Evolutionary conservation across 2,888 invertebrate species (phyloP), one percentile per base, ranked within the genome.

Genomic region (Trissoscelio sp.): DNA sequence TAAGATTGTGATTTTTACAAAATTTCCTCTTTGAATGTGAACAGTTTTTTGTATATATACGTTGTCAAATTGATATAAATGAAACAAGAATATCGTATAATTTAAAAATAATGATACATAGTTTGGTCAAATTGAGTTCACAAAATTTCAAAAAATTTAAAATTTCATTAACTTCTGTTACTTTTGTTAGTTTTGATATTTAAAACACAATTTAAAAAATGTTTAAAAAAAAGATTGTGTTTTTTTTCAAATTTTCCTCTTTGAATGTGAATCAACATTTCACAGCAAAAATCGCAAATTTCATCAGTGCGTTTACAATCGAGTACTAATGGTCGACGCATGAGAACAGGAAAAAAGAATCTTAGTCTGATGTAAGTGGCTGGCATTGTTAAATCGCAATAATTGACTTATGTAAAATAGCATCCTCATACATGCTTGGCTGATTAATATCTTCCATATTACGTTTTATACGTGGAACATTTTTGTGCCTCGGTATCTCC

Each of bases 331-430:
- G 14, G 9, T 11, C 34, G 34, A 3, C 2, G 39, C 6, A 34
- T 5, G 14, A 28, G 28, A 62, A 39, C 57, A 64, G 67, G 66
- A 57, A 77, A 77, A 77, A 69, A 62, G 18, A 60, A 22, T 31
- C 16, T 18, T 42, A 62, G 53, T 62, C 44, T 66, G 64, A 79
- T 78, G 78, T 70, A 78, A 78, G 37, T 78, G 48, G 12, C 18
- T 39, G 62, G 73, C 42, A 73, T 72, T 73, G 79, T 73, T 73
- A 14, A 66, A 58, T 57, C 24, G 53, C 58, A 60, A 81, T 74
- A 77, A 81, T 72, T 72, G 77, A 81, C 70, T 81, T 72, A 66
- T 70, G 75, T 67, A 75, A 75, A 75, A 66, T 70, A 75, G 62
- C 34, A 46, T 70, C 66, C 58, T 70, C 58, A 34, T 70, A 69